Conservation (phyloP, 2,888 invertebrate genomes). For the Campoletis raptor region DNA sequence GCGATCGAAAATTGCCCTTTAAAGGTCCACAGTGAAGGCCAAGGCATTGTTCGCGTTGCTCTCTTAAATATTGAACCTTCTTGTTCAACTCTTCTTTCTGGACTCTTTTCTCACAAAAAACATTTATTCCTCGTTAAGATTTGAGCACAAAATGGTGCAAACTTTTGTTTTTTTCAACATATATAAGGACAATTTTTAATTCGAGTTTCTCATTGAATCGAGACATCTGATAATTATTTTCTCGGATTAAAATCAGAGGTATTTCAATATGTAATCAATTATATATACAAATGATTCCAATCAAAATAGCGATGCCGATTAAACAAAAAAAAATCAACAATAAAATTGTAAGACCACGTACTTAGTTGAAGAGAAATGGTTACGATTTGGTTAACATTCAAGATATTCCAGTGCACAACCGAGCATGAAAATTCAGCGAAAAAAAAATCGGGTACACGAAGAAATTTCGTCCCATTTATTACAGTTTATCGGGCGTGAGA, state of each 20-base stretch:
- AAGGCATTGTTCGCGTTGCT: constrained; percentile 60
- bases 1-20: constrained; percentile 49
- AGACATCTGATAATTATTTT: too few species aligned
- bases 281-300: not conserved
- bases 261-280: too few species aligned
- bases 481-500: constrained; percentile 44
- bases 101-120: not conserved
- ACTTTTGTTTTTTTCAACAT: too few species aligned
- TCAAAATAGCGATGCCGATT: not conserved
- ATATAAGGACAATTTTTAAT: too few species aligned
- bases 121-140: constrained; percentile 1
- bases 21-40: constrained; percentile 36
- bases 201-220: too few species aligned
- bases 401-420: not conserved
- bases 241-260: too few species aligned
- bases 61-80: constrained; percentile 62
- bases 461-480: constrained; percentile 42
- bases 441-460: not conserved
- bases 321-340: not conserved
- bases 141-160: not conserved
- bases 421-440: not conserved
- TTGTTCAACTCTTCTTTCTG: constrained; percentile 17
- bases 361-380: not conserved
- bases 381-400: not conserved
- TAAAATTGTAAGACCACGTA: not conserved